These are phyloP conservation scores for Bombycilla garrulus DNA, from an alignment of 2,113 vertebrate species.

Conservation along the genomic window DNA sequence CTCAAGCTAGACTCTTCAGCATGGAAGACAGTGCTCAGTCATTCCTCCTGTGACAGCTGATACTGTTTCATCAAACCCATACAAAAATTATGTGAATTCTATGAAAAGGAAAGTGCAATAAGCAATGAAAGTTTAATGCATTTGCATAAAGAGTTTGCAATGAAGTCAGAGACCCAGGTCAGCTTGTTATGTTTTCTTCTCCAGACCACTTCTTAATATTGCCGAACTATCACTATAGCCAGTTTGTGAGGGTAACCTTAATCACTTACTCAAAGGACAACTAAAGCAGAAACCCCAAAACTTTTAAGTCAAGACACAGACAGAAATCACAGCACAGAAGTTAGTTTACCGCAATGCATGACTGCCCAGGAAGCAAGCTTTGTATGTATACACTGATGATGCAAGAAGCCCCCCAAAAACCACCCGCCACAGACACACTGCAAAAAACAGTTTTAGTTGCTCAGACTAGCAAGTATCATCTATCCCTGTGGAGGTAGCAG, in stretches of 20 bases:
- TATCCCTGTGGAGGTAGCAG: neutral
- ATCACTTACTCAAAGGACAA: neutral
- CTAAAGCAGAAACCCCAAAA: neutral
- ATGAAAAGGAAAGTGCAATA: neutral
- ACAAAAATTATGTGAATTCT: neutral
- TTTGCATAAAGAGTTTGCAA: neutral
- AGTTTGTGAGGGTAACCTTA: neutral
- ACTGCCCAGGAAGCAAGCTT: neutral
- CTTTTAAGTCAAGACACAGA: neutral
- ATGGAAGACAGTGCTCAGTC: neutral
- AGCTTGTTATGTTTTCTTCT: neutral
- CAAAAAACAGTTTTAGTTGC: neutral
- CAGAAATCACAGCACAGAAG: neutral
- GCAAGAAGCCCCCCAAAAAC: neutral
- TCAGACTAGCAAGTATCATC: neutral
- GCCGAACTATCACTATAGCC: neutral
- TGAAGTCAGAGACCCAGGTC: neutral
- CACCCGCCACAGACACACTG: neutral
- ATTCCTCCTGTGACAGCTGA: neutral
- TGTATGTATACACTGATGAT: neutral
- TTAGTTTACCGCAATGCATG: neutral
- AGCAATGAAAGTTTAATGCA: neutral
- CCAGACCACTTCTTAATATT: neutral
- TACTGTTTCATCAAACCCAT: neutral
- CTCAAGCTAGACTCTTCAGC: neutral